Evolutionary conservation across 2,113 vertebrate species (phyloP).

Genomic region (Neodon shergylaensis): DNA sequence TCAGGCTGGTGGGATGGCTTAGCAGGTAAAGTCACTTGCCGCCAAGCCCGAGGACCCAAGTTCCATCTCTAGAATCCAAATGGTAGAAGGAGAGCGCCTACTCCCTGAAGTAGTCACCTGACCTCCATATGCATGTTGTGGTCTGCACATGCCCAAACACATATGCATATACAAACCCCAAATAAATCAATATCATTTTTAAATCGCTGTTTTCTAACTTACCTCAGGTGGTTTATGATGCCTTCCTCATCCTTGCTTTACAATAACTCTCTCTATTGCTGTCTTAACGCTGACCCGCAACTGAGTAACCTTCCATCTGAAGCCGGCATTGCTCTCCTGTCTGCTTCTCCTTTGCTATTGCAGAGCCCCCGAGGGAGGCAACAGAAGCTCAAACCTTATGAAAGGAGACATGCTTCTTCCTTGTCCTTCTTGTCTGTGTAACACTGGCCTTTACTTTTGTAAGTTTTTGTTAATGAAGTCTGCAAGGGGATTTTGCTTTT

Average conservation of each 20-base stretch:
- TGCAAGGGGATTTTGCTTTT: neutral
- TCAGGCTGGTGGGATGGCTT: neutral
- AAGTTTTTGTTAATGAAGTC: conserved; percentile 24
- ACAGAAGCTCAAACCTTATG: neutral
- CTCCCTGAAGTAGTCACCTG: neutral
- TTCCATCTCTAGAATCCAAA: neutral
- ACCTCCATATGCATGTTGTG: neutral
- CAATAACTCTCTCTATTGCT: conserved; percentile 9
- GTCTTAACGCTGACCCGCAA: neutral
- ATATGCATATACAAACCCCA: neutral
- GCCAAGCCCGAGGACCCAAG: neutral
- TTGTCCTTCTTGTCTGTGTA: conserved; percentile 1
- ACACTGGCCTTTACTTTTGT: conserved; percentile 22
- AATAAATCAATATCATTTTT: neutral
- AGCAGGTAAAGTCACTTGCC: neutral
- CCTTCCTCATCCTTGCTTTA: conserved; percentile 3
- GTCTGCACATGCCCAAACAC: neutral
- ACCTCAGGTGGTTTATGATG: neutral
- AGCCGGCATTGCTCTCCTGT: neutral
- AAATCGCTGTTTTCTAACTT: conserved; percentile 39
- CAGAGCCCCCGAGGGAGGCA: neutral
- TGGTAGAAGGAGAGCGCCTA: neutral
- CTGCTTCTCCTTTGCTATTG: neutral
- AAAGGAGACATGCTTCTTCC: neutral
- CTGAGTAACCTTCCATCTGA: neutral